These are phyloP conservation scores for Urocyon cinereoargenteus DNA, from an alignment of 2,797 vertebrate genomes.

Conservation along the genomic window DNA sequence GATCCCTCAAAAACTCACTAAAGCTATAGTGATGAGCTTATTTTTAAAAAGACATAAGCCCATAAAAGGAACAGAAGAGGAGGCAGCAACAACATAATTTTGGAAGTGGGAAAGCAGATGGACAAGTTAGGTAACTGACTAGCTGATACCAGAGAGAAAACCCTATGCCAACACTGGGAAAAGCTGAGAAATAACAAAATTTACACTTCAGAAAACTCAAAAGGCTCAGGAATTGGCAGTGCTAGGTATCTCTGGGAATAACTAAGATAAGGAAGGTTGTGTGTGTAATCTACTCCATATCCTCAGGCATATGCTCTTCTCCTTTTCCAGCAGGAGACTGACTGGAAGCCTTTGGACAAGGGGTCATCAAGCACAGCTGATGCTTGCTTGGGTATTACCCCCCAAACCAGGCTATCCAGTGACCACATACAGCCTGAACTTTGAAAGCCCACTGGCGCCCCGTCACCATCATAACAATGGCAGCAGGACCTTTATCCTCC, in stretches of 20 bases:
- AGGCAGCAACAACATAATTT: slow-evolving; percentile 40
- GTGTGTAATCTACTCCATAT: neutral
- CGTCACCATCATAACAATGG: neutral
- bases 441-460: neutral
- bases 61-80: slow-evolving; percentile 16
- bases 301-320: neutral
- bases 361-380: neutral
- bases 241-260: neutral
- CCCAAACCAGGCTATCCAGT: neutral
- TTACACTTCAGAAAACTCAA: slow-evolving; percentile 41
- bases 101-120: slow-evolving; percentile 62
- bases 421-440: neutral
- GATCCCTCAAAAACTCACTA: slow-evolving; percentile 36
- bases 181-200: slow-evolving; percentile 21
- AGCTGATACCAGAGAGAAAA: slow-evolving; percentile 43
- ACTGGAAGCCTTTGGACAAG: neutral
- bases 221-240: slow-evolving; percentile 19
- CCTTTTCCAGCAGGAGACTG: neutral
- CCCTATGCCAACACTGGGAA: neutral
- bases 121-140: slow-evolving; percentile 40
- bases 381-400: neutral
- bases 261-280: neutral
- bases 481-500: neutral
- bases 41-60: slow-evolving; percentile 27
- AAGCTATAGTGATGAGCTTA: slow-evolving; percentile 38